phyloP scores from a whole-genome alignment of 2,888 invertebrate genomes.

The Tenthredo livida region DNA sequence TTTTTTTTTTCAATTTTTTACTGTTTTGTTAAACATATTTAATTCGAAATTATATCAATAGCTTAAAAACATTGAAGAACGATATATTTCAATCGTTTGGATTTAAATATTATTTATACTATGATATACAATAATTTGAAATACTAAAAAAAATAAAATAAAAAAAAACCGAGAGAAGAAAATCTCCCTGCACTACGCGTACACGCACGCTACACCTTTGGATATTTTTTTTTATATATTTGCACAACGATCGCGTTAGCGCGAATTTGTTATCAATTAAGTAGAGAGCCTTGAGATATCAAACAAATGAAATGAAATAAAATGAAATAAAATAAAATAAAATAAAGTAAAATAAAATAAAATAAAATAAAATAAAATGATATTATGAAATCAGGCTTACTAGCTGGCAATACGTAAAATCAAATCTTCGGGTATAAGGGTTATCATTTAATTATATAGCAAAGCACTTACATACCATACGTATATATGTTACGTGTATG shows the following conservation, averaged over 20 bases:
- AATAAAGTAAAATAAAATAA: background rate
- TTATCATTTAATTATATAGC: background rate
- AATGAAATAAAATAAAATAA: background rate
- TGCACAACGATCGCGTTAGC: no score
- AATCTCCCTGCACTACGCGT: no score
- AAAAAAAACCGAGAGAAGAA: no score
- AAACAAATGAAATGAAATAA: background rate
- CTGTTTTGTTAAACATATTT: no score
- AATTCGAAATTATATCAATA: no score
- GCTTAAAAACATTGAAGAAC: no score
- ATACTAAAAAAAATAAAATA: no score
- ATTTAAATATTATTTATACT: no score
- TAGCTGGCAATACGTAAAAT: background rate
- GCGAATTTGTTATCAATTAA: background rate
- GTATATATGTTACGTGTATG: background rate
- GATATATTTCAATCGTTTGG: no score
- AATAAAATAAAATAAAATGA: background rate
- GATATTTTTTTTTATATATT: background rate
- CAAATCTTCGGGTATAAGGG: background rate
- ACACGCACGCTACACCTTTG: no score
- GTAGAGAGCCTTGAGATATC: background rate
- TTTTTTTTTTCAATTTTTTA: no score
- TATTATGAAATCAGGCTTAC: background rate
- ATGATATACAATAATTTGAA: no score
- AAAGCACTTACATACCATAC: background rate